These are phyloP conservation scores for Drosophila meridionalis DNA, from an alignment of 2,888 invertebrate species.

Conservation along the genomic window DNA sequence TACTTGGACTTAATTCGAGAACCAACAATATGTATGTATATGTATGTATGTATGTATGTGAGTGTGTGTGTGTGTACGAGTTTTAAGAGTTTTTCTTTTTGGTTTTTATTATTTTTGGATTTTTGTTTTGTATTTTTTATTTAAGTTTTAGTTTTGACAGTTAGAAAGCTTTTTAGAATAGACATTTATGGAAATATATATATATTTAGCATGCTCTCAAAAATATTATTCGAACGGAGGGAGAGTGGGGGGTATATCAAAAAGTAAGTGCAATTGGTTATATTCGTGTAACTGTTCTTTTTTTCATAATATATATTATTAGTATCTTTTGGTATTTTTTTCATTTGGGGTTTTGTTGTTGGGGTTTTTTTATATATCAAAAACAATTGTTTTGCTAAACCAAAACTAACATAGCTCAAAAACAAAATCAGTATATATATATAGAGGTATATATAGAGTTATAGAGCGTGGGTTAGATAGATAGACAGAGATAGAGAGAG, in stretches of 20 bases:
- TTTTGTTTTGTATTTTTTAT: constrained; percentile 27
- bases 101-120: constrained; percentile 23
- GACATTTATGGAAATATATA: constrained; percentile 82
- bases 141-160: constrained; percentile 55
- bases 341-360: constrained; percentile 26
- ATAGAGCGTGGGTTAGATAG: constrained; percentile 54
- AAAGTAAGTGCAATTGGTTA: constrained; percentile 73
- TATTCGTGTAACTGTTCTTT: constrained; percentile 46
- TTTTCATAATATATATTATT: constrained; percentile 1
- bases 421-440: constrained; percentile 74
- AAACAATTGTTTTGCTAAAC: constrained; percentile 72
- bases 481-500: constrained; percentile 44
- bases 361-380: constrained; percentile 41
- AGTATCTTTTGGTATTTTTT: constrained; percentile 28
- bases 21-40: constrained; percentile 37
- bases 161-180: constrained; percentile 79
- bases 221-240: constrained; percentile 76
- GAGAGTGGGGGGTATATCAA: constrained; percentile 63
- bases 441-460: constrained; percentile 57
- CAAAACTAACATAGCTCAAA: constrained; percentile 77
- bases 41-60: constrained; percentile 6
- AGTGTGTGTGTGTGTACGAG: constrained; percentile 28
- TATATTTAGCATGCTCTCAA: constrained; percentile 82
- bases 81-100: constrained; percentile 24
- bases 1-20: constrained; percentile 33